Conservation (phyloP, 2,797 vertebrate genomes). For the Coendou prehensilis region DNA sequence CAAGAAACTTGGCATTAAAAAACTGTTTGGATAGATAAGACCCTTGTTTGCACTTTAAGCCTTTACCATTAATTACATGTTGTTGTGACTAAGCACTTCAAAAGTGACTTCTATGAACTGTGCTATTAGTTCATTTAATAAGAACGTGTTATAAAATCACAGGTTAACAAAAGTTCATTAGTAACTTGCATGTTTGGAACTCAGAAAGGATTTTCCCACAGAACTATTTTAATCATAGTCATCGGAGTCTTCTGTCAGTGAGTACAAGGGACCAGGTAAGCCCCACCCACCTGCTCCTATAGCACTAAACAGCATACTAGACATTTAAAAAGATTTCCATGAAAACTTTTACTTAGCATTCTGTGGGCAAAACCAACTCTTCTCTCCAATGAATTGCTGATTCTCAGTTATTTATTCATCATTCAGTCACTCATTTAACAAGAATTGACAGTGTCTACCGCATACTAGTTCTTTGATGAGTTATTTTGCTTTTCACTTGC, state of each 20-base stretch:
- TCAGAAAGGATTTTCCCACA: slow-evolving; percentile 59
- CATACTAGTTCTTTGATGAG: not conserved
- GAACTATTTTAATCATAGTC: not conserved
- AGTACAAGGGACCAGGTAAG: not conserved
- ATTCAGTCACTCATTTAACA: not conserved
- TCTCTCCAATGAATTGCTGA: not conserved
- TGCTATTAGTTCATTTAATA: slow-evolving; percentile 78
- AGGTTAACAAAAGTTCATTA: slow-evolving; percentile 82
- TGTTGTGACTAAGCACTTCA: slow-evolving; percentile 76
- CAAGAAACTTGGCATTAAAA: slow-evolving; percentile 60
- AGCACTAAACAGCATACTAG: not conserved
- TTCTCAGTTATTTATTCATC: not conserved
- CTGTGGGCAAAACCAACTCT: not conserved
- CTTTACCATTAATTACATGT: slow-evolving; percentile 80
- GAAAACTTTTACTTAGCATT: not conserved
- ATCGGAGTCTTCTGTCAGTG: not conserved
- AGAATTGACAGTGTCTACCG: not conserved
- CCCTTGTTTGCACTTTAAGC: slow-evolving; percentile 75
- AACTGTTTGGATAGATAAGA: slow-evolving; percentile 71
- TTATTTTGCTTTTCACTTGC: not conserved
- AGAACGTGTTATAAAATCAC: slow-evolving; percentile 79
- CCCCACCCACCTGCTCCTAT: not conserved
- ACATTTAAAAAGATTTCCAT: not conserved
- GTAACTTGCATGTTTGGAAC: slow-evolving; percentile 71
- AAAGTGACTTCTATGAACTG: slow-evolving; percentile 78